phyloP scores from a whole-genome alignment of 2,888 invertebrate genomes.

The Gortyna flavago region DNA sequence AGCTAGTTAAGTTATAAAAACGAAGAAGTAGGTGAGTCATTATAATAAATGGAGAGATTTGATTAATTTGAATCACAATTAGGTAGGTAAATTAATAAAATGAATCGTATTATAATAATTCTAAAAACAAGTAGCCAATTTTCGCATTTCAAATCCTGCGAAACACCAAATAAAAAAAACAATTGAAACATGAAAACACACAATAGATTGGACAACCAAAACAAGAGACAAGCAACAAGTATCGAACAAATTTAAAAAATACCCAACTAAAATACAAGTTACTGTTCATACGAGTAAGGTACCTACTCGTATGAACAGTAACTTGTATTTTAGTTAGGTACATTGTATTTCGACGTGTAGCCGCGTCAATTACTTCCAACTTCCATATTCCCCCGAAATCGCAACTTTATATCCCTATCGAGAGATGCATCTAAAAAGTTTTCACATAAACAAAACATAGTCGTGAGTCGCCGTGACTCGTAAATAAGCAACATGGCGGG shows the following conservation, averaged over 20 bases:
- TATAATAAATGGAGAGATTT: not conserved
- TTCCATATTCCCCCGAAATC: conserved; percentile 31
- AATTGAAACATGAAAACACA: not conserved
- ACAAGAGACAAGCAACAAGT: conserved; percentile 37
- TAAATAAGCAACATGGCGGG: conserved; percentile 53
- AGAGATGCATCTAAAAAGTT: conserved; percentile 47
- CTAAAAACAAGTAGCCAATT: not conserved
- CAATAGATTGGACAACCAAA: not conserved
- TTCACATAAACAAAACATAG: conserved; percentile 53
- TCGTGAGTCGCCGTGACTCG: conserved; percentile 45
- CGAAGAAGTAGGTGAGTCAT: not conserved
- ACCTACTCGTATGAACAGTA: no score
- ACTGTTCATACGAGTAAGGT: no score
- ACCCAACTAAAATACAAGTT: conserved; percentile 27
- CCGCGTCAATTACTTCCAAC: conserved; percentile 15
- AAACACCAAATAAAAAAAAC: not conserved
- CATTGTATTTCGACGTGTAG: not conserved
- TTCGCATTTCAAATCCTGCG: not conserved
- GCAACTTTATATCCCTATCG: conserved; percentile 35
- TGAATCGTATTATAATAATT: not conserved
- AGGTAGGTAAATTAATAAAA: not conserved
- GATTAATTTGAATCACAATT: not conserved
- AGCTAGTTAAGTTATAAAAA: not conserved
- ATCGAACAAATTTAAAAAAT: conserved; percentile 6
- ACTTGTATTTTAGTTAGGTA: no score